Evolutionary conservation across 2,888 invertebrate genomes (phyloP).

Genomic region (Seira ritae): DNA sequence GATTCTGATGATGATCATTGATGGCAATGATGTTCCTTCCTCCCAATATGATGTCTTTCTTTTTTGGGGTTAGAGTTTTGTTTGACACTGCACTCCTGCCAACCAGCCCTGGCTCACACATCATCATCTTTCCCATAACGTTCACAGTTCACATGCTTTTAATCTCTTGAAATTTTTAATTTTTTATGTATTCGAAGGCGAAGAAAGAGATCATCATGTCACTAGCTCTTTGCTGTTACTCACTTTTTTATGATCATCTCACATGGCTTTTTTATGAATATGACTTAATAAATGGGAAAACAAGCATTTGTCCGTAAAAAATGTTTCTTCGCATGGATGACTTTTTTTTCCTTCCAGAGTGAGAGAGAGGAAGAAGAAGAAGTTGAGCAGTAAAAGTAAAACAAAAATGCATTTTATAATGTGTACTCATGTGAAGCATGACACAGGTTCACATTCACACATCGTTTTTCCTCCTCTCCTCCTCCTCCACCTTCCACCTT

Average conservation of each 20-base stretch:
- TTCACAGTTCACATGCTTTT: not conserved
- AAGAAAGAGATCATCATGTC: conserved; percentile 24
- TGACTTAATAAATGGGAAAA: conserved; percentile 21
- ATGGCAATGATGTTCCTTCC: not conserved
- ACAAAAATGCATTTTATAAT: no score
- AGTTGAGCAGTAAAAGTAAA: not conserved
- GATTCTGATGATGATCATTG: not conserved
- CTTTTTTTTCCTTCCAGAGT: not conserved
- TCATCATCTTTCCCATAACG: not conserved
- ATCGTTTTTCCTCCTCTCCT: not conserved
- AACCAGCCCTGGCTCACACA: not conserved
- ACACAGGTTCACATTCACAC: conserved; percentile 16
- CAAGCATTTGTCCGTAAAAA: conserved; percentile 11
- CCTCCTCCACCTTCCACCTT: not conserved
- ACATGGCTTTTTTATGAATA: conserved; percentile 23
- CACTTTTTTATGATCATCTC: conserved; percentile 20
- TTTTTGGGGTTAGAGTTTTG: not conserved
- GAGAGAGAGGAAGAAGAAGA: no score
- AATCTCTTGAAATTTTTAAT: not conserved
- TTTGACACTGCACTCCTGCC: not conserved
- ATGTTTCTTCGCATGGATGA: not conserved
- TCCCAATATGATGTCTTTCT: not conserved
- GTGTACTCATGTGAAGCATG: not conserved
- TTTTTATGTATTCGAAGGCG: not conserved
- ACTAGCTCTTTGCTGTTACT: not conserved